Evolutionary conservation across 1,140 invertebrate genomes (phyloP), one percentile per base, ranked within the genome.

Genomic region (Trissolcus basalis): DNA sequence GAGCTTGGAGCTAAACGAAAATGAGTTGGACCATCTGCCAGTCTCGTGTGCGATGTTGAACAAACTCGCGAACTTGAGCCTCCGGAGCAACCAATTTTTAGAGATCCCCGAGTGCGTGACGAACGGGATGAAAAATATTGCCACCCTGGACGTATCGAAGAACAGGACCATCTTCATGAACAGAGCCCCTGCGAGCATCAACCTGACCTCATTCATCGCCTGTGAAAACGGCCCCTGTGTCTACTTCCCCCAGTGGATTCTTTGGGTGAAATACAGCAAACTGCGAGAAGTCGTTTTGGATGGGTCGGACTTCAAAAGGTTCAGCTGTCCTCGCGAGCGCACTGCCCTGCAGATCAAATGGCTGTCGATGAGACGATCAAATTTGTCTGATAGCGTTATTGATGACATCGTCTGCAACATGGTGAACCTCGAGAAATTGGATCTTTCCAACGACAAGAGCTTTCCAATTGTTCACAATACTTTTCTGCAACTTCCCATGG

Each of bases 191-290:
- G 69, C 49, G 0, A 84, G 83, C 39, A 71, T 45, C 0, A 73
- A 81, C 12, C 19, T 86, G 1, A 77, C 16, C 0, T 50, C 49
- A 15, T 82, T 85, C 35, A 69, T 55, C 19, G 79, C 78, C 0
- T 54, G 13, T 6, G 19, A 71, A 1, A 81, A 79, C 58, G n/a
- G 19, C 5, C 9, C 7, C 0, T 70, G 72, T 13, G 45, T 11
- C 0, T 35, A 13, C 12, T 85, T 86, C 53, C 83, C 84, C 0
- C 54, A 44, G 1, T 86, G 85, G 85, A 43, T 86, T 15, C 51
- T 86, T 0, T 74, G 58, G 44, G 47, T 72, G 0, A 63, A 51
- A 4, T 84, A 75, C 5, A 58, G 36, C 0, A 44, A 71, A 5
- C 49, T 85, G 0, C 55, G 76, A 36, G 59, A 64, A 9, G 19